phyloP scores from a whole-genome alignment of 1,140 invertebrate genomes.

The Reticulitermes speratus region DNA sequence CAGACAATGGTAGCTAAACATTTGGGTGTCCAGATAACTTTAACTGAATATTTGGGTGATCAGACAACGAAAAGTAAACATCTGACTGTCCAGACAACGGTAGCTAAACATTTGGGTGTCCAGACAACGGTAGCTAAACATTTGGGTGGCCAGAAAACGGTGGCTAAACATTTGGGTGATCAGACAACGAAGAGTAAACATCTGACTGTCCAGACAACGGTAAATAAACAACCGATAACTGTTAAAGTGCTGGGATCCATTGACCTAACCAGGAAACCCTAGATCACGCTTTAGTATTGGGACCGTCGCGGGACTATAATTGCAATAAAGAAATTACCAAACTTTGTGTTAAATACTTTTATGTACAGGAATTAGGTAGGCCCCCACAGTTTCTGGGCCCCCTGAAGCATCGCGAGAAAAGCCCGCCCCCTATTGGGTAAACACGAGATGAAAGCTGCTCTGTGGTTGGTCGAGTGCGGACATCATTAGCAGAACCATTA shows the following conservation, averaged over 20 bases:
- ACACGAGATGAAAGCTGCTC: slow-evolving; percentile 1
- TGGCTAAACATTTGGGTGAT: too few species aligned
- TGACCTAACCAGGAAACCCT: not conserved
- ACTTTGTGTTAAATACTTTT: not conserved
- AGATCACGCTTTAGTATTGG: not conserved
- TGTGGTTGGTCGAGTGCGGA: not conserved
- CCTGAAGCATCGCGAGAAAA: not conserved
- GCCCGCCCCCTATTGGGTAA: slow-evolving; percentile 1
- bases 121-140: too few species aligned
- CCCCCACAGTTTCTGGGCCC: not conserved
- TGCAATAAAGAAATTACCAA: not conserved
- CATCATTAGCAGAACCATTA: slow-evolving; percentile 2
- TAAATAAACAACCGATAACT: not conserved
- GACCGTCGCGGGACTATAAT: not conserved
- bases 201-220: not conserved
- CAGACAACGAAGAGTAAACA: too few species aligned
- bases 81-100: too few species aligned
- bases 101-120: too few species aligned
- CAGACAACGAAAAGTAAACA: too few species aligned
- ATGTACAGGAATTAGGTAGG: not conserved
- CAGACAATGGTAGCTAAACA: too few species aligned
- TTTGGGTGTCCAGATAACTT: too few species aligned
- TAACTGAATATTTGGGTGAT: too few species aligned
- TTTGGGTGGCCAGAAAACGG: too few species aligned
- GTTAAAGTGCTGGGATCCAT: not conserved